Percentiles rank a stretch among this genome's conserved stretches.
These are phyloP conservation scores for Meghimatium bilineatum DNA, from an alignment of 2,888 invertebrate species.

Conservation along the genomic window DNA sequence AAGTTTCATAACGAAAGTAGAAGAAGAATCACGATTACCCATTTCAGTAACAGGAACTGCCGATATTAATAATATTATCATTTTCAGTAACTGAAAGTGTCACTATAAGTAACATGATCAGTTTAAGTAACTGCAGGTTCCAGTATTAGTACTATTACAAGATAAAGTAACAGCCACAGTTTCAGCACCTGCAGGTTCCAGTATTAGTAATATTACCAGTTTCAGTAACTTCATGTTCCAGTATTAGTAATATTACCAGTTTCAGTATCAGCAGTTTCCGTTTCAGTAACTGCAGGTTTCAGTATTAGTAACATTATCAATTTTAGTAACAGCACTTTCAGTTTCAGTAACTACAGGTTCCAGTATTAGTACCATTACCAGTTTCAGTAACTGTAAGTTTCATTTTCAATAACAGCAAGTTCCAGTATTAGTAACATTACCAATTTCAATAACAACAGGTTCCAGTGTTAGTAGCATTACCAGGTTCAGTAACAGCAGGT, in stretches of 20 bases:
- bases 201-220: background rate
- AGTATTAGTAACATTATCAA: background rate
- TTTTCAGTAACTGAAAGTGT: background rate
- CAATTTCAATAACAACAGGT: background rate
- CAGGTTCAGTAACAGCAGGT: background rate
- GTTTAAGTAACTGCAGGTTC: background rate
- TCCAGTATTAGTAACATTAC: background rate
- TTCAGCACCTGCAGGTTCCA: background rate
- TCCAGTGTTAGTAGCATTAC: background rate
- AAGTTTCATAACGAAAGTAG: too few species aligned
- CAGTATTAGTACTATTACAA: background rate
- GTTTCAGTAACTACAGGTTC: background rate
- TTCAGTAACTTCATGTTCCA: background rate
- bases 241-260: background rate
- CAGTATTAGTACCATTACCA: background rate
- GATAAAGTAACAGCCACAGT: background rate
- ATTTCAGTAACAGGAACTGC: background rate
- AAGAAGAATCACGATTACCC: too few species aligned
- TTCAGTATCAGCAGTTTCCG: background rate
- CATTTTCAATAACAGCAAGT: background rate
- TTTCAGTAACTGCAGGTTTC: background rate
- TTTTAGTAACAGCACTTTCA: background rate
- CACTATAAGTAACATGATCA: background rate
- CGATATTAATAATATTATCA: background rate
- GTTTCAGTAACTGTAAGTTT: background rate